A percentile compares a stretch with the other conserved stretches of the same genome.
phyloP scores from a whole-genome alignment of 2,888 invertebrate species.

The Zaprionus bogoriensis region DNA sequence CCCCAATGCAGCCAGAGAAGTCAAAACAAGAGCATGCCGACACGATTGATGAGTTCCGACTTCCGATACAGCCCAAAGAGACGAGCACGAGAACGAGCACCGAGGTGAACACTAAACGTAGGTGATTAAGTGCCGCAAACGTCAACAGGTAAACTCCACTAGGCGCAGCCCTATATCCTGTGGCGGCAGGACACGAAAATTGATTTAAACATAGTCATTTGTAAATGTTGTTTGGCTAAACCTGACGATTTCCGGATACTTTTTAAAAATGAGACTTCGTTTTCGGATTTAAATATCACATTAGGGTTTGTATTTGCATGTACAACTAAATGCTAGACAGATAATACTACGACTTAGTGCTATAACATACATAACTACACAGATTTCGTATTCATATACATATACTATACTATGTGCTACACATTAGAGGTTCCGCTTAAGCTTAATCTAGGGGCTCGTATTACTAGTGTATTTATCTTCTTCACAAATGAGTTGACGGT shows the following conservation, averaged over 20 bases:
- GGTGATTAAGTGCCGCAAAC: conserved; percentile 68
- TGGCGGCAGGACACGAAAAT: conserved; percentile 28
- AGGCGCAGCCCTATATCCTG: conserved; percentile 39
- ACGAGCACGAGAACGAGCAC: neutral
- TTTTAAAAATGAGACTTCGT: conserved; percentile 6
- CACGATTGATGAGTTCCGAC: conserved; percentile 77
- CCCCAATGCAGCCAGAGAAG: conserved; percentile 51
- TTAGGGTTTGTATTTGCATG: conserved; percentile 25
- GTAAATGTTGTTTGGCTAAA: conserved; percentile 19
- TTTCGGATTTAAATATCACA: conserved; percentile 50
- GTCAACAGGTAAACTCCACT: conserved; percentile 64
- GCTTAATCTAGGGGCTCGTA: neutral
- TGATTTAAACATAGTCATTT: conserved; percentile 64
- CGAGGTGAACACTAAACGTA: conserved; percentile 32
- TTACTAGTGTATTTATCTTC: conserved; percentile 7
- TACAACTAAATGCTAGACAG: conserved; percentile 25
- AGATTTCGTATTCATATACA: no score
- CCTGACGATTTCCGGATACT: neutral
- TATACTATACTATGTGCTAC: no score
- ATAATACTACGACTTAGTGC: neutral
- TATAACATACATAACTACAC: conserved; percentile 8
- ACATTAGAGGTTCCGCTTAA: neutral
- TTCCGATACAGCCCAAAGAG: conserved; percentile 55
- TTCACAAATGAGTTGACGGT: conserved; percentile 17
- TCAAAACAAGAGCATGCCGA: conserved; percentile 68